These are phyloP conservation scores for Oncorhynchus masou DNA, from an alignment of 2,113 vertebrate species.

Conservation along the genomic window DNA sequence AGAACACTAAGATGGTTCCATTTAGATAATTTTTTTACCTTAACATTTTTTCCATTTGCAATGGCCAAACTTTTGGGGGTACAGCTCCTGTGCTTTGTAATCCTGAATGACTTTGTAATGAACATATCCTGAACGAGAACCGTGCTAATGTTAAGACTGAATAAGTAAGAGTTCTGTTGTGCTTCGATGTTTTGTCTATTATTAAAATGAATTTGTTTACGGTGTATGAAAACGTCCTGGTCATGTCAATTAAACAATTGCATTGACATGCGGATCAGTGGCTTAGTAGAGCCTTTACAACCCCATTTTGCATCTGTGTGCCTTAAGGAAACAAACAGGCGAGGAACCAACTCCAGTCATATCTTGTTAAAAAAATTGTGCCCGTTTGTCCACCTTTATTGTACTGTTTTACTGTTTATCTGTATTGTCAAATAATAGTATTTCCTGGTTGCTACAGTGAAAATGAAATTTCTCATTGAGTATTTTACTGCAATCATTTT, in stretches of 20 bases:
- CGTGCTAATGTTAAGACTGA: background rate
- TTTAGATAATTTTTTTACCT: background rate
- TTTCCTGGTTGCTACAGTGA: conserved; percentile 58
- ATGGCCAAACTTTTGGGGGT: background rate
- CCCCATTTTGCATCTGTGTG: conserved; percentile 37
- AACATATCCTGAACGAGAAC: background rate
- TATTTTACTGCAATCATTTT: conserved; percentile 52
- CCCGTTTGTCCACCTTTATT: background rate
- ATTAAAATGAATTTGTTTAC: background rate
- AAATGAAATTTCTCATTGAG: conserved; percentile 36
- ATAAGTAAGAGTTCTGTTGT: conserved; percentile 1
- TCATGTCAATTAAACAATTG: conserved; percentile 22
- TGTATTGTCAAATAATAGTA: conserved; percentile 36
- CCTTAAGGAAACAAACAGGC: conserved; percentile 27
- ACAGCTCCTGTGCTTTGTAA: background rate
- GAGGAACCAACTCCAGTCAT: background rate
- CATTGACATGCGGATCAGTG: conserved; percentile 38
- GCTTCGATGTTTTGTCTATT: background rate
- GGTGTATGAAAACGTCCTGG: conserved; percentile 6
- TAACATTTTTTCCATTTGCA: background rate
- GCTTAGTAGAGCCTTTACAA: conserved; percentile 28
- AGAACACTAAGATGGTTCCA: background rate
- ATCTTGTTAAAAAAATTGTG: background rate
- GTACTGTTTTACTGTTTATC: conserved; percentile 19
- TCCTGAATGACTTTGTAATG: background rate